Evolutionary conservation across 2,888 invertebrate genomes (phyloP), one percentile per base, ranked within the genome.

Genomic region (Mycogona germanica): DNA sequence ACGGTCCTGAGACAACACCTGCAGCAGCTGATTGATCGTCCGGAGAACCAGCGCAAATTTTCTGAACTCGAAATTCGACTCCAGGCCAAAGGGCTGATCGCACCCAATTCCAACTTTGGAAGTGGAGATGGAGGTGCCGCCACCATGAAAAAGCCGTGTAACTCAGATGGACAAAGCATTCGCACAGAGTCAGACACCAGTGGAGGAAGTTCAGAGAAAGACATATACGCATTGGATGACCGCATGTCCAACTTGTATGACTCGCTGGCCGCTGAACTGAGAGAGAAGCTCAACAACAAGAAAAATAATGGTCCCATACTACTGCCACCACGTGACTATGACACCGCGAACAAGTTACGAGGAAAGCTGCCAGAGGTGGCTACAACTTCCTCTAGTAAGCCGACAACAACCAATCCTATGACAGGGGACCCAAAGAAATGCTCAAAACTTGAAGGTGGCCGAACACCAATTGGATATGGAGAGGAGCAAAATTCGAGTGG

Each of bases 241-340:
- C 63, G 75, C 63, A 76, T 85, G 26, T 80, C 86, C 25, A 84
- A 82, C 57, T 75, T 91, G 7, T 93, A 91, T 68, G 91, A 92
- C 68, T 89, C 89, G 37, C 74, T 95, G 60, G 89, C 92, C 1
- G 91, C 91, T 0, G 96, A 96, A 66, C 71, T 96, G 60, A 79
- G 91, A 61, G 82, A 81, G 55, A 84, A 85, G 67, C 71, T 88
- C 51, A 66, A 62, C 29, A 51, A 63, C 28, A 59, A 57, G 12
- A 60, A 62, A 17, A 49, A 50, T 42, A 21, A 44, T 26, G 79
- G 77, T 5, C 92, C 92, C 0, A 79, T 95, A 51, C 75, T 95
- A 23, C 73, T 95, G 57, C 95, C 95, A 0, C 93, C 95, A 0
- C 77, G 89, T 28, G 95, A 95, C 70, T 95, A 95, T 73, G 93